Percentiles rank a stretch among this genome's conserved stretches.
These are phyloP conservation scores for Enteromius fasciolatus DNA, from an alignment of 2,797 vertebrate species.

Conservation along the genomic window DNA sequence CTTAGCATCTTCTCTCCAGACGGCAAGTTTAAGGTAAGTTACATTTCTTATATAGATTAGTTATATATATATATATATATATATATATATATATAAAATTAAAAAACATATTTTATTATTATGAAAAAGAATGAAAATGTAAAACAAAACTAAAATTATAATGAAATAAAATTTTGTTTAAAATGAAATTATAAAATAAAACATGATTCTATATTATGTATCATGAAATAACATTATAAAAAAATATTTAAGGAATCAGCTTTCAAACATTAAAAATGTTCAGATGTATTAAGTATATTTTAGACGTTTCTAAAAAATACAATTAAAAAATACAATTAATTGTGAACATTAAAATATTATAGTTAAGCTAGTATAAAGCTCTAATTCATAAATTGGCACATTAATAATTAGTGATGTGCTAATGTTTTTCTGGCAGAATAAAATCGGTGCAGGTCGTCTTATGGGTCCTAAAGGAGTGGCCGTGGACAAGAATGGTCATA, in stretches of 20 bases:
- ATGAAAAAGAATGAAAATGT: no score
- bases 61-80: no score
- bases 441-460: slow-evolving; percentile 90
- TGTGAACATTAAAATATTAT: not conserved
- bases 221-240: no score
- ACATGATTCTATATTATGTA: not conserved
- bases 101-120: not conserved
- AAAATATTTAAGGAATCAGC: no score
- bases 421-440: slow-evolving; percentile 77
- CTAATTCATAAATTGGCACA: not conserved
- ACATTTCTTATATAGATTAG: not conserved
- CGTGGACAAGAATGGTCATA: slow-evolving; percentile 92
- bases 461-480: slow-evolving; percentile 96
- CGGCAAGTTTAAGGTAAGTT: slow-evolving; percentile 93
- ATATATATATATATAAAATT: not conserved
- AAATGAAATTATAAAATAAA: not conserved
- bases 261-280: not conserved
- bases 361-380: not conserved
- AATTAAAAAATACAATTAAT: no score
- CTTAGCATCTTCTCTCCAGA: slow-evolving; percentile 96
- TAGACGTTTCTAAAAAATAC: not conserved
- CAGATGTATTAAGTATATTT: not conserved
- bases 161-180: not conserved
- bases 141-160: no score
- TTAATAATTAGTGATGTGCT: not conserved